Evolutionary conservation across 2,113 vertebrate genomes (phyloP), one percentile per base, ranked within the genome.

Genomic region (Tragulus kanchil): DNA sequence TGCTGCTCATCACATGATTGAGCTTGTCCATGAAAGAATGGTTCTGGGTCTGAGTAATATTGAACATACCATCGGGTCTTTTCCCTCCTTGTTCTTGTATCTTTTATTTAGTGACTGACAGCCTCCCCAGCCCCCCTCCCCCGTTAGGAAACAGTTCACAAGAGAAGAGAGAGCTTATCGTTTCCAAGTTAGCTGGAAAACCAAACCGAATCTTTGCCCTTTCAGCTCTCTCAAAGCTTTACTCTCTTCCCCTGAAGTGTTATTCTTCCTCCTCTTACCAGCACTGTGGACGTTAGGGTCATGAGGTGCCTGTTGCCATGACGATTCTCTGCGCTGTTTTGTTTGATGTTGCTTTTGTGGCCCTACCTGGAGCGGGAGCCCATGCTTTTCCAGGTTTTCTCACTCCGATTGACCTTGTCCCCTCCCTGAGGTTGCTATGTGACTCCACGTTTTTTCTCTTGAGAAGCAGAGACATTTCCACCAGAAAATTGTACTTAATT

Each of bases 221-320:
- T 90, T 65, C 25, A 8, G 8, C 45, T 14, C 17, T 77, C 84
- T 25, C 42, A 42, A 7, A 42, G 50, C 54, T 71, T 56, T n/a
- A 8, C 25, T 73, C 45, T 64, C 6, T 73, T 90, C 58, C 56
- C 69, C 54, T 54, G 15, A 25, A 8, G 10, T 23, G 1, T 16
- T 5, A 0, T 9, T 56, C 52, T 58, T 62, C 61, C 65, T 54
- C 8, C 65, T 58, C 25, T 52, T 31, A 5, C 54, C 0, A 31
- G 23, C 28, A 0, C 23, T 5, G 54, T 25, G 15, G 54, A 42
- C 0, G 0, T 3, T 3, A 7, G 62, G 58, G 73, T 73, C 61
- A 3, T 0, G 1, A 61, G 92, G 26, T 21, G 5, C 17, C 78
- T 52, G 28, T 89, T n/a, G 9, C 84, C 3, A 0, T 59, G 62